Evolutionary conservation across 2,113 vertebrate genomes (phyloP).

Genomic region (Pholis gunnellus): DNA sequence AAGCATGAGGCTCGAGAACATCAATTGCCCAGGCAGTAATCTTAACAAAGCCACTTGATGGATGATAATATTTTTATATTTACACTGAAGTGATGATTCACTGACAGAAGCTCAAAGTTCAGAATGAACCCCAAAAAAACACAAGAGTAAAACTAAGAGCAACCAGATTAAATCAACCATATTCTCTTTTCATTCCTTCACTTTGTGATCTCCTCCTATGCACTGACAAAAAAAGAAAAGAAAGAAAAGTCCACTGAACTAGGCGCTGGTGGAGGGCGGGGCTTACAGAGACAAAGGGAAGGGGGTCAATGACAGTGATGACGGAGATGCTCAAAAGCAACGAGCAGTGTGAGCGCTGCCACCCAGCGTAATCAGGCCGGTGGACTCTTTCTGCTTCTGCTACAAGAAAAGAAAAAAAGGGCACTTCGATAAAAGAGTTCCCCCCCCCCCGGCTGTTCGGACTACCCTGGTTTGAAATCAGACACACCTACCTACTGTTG

Average conservation of each 20-base stretch:
- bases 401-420: slow-evolving; percentile 59
- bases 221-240: slow-evolving; percentile 20
- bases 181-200: slow-evolving; percentile 60
- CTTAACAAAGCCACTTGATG: slow-evolving; percentile 63
- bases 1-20: slow-evolving; percentile 10
- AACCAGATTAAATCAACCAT: slow-evolving; percentile 32
- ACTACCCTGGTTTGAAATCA: slow-evolving; percentile 42
- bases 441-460: not conserved
- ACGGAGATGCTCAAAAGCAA: slow-evolving; percentile 25
- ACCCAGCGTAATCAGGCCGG: slow-evolving; percentile 11
- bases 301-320: slow-evolving; percentile 5
- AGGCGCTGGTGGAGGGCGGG: slow-evolving; percentile 2
- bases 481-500: slow-evolving; percentile 24
- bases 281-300: slow-evolving; percentile 36
- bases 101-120: slow-evolving; percentile 35
- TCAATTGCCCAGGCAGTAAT: slow-evolving; percentile 23
- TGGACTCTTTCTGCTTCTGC: slow-evolving; percentile 47
- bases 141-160: slow-evolving; percentile 28
- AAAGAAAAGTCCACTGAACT: slow-evolving; percentile 10
- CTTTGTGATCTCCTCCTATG: slow-evolving; percentile 51
- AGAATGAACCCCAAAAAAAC: slow-evolving; percentile 4
- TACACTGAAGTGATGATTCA: slow-evolving; percentile 68
- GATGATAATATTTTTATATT: slow-evolving; percentile 61
- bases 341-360: not conserved
- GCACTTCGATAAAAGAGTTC: slow-evolving; percentile 58